Conservation (phyloP, 2,797 vertebrate genomes). For the Tenualosa thibaudeaui region DNA sequence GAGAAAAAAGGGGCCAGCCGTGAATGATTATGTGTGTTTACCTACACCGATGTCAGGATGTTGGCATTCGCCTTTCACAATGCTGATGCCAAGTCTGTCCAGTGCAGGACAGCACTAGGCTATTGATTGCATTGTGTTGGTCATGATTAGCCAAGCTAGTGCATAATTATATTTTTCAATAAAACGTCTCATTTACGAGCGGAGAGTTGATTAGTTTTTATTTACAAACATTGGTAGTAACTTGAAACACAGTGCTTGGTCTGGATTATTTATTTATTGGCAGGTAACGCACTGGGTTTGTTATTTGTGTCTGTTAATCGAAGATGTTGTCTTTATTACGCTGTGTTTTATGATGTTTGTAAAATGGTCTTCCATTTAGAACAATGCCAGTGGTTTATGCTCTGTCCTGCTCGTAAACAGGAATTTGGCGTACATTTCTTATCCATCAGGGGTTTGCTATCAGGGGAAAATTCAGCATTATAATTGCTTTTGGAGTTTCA, state of each 20-base stretch:
- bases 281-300: not conserved
- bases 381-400: not conserved
- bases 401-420: not conserved
- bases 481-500: constrained; percentile 24
- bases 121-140: constrained; percentile 74
- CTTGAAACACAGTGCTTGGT: not conserved
- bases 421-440: not conserved
- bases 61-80: constrained; percentile 82
- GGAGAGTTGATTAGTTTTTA: constrained; percentile 8
- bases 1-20: constrained; percentile 28
- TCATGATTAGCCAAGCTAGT: constrained; percentile 38
- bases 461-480: not conserved
- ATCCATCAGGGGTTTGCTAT: not conserved
- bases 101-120: not conserved
- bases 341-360: not conserved
- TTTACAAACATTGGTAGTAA: constrained; percentile 32
- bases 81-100: constrained; percentile 71
- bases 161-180: constrained; percentile 16
- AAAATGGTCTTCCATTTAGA: not conserved
- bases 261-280: not conserved
- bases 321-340: not conserved
- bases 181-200: constrained; percentile 1
- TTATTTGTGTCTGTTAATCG: not conserved
- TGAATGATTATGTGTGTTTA: constrained; percentile 16
- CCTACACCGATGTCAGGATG: constrained; percentile 62